Base-by-base conservation (phyloP, 2,888 invertebrate genomes). In the Athripsodes cinereus region DNA sequence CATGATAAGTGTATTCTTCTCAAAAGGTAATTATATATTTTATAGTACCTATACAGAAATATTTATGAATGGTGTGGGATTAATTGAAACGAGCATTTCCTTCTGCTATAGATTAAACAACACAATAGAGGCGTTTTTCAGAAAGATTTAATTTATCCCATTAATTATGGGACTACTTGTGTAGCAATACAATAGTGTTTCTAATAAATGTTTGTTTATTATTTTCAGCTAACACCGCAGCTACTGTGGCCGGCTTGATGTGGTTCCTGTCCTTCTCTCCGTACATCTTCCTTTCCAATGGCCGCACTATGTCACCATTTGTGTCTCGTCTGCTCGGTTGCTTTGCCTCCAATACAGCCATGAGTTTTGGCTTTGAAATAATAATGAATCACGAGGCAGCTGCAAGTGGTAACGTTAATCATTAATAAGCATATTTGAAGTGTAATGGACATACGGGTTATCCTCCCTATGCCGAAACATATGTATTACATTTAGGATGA, bases 191-290 rank as follows among this genome's bases (percentile, higher is more conserved):
- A n/a, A n/a, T n/a, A n/a, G n/a, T n/a, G n/a, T n/a, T n/a, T n/a
- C n/a, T n/a, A 26, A 26, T 26, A 10, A 26, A 26, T 26, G 10
- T 6, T 26, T 10, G 10, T 26, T 6, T 26, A 6, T 26, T 6
- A 6, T 6, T 77, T 74, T 19, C 69, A 89, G 92, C 89, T 0
- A 91, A 87, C 69, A 85, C 87, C 2, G 91, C 90, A 5, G 85
- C 92, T 0, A 82, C 90, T 5, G 85, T 88, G 8, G 85, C 84
- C 10, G 90, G 90, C 0, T 74, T 92, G 2, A 69, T 87, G 20
- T 92, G 90, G 86, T 91, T 92, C 67, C 65, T 90, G 6, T 76
- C 84, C 0, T 89, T 85, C 67, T 72, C 87, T 11, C 92, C 92
- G 1, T 90, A 85, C 64, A 76, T 84, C 55, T 80, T 91, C 66